These are phyloP conservation scores for Andrena hattorfiana DNA, from an alignment of 2,888 invertebrate species.

Conservation along the genomic window DNA sequence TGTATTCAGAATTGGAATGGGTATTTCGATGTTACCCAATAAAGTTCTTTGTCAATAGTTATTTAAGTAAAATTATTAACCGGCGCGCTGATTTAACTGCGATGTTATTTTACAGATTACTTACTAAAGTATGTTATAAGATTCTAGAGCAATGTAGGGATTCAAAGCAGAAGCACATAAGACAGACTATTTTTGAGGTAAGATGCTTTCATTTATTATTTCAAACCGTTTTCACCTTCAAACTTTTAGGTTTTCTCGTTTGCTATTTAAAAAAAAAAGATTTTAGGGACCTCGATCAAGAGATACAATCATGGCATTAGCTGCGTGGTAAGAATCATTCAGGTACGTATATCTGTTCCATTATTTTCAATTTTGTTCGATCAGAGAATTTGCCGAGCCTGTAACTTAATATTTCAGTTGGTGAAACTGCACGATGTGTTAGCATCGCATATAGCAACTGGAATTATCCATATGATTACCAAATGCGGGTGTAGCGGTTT, in stretches of 20 bases:
- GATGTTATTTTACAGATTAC: constrained; percentile 84
- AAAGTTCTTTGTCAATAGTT: background rate
- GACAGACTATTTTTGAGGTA: constrained; percentile 88
- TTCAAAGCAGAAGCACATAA: constrained; percentile 88
- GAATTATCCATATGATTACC: constrained; percentile 89
- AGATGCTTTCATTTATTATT: constrained; percentile 63
- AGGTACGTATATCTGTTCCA: constrained; percentile 81
- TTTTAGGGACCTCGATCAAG: constrained; percentile 93
- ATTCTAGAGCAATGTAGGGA: constrained; percentile 88
- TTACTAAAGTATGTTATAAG: constrained; percentile 91
- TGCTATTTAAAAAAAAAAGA: constrained; percentile 86
- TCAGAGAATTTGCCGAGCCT: constrained; percentile 45
- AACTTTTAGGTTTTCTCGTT: constrained; percentile 4
- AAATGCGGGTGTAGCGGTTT: constrained; percentile 90
- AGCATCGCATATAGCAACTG: constrained; percentile 89
- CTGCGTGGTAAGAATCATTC: constrained; percentile 90
- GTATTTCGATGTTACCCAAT: background rate
- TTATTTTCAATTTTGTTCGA: constrained; percentile 17
- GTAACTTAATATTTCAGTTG: constrained; percentile 86
- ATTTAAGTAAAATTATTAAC: background rate
- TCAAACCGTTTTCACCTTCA: constrained; percentile 49
- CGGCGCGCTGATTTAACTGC: background rate
- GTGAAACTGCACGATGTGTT: constrained; percentile 92
- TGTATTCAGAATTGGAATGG: background rate
- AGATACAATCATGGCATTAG: constrained; percentile 93